Evolutionary conservation across 2,797 vertebrate genomes (phyloP), one percentile per base, ranked within the genome.

Genomic region (Nyctalus aviator): DNA sequence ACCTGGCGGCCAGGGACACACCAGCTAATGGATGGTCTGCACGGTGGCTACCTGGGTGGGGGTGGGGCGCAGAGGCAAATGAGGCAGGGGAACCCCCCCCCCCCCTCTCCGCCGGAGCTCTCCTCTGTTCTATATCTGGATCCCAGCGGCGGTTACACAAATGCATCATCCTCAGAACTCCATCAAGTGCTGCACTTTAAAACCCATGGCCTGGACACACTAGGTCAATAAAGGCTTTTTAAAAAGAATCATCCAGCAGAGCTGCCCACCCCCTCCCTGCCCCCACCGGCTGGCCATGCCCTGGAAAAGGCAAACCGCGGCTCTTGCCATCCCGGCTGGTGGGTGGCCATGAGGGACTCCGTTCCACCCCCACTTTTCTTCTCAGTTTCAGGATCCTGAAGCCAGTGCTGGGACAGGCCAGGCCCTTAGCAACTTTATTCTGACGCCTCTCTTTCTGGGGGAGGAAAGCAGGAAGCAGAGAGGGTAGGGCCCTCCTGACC

Each of bases 351-450:
- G 0, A 17, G n/a, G 1, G 3, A 9, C 37, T 41, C 37, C 1
- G 37, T 41, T 41, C 37, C 37, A 41, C 44, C 37, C 46, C 8
- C 3, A 69, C 66, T 94, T 94, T 83, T 72, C 94, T 85, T 76
- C 88, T 88, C 69, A 0, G 3, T 30, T 86, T 77, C 20, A 73
- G 46, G 69, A n/a, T 37, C 69, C 87, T 12, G 20, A 64, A 8
- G 10, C 41, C 53, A 9, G 8, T 5, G 12, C 44, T 11, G 2
- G 37, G 68, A 76, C 37, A 10, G 59, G 78, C 46, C n/a, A 17
- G 69, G 78, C 7, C 64, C 59, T 48, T 6, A 12, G 30, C 2
- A 8, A 69, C 32, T 46, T 89, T 41, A 76, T 5, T 66, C 68
- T n/a, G 14, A 30, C 7, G 17, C 35, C 27, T 77, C 20, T 6